Evolutionary conservation across 1,140 invertebrate genomes (phyloP).

Genomic region (Aleiodes sp.): DNA sequence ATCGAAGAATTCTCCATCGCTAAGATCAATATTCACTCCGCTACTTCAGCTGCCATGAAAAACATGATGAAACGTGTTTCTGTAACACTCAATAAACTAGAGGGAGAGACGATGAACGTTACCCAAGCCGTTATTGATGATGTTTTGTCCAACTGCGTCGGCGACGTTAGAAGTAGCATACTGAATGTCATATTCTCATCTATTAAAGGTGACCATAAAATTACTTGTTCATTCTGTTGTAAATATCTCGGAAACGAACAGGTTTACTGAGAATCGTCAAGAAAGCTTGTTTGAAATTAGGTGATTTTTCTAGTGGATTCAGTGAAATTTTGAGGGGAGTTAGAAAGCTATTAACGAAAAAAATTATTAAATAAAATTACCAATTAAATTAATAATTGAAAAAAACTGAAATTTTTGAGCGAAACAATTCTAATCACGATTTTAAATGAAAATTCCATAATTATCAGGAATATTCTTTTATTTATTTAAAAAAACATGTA

Average conservation of each 20-base stretch:
- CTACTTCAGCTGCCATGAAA: slow-evolving; percentile 72
- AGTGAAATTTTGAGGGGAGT: too few species aligned
- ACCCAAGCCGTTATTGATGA: slow-evolving; percentile 70
- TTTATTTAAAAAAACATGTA: too few species aligned
- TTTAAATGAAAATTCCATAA: too few species aligned
- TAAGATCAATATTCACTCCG: slow-evolving; percentile 74
- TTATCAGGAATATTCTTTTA: too few species aligned
- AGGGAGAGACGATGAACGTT: slow-evolving; percentile 67
- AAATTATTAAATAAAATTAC: too few species aligned
- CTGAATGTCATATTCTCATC: slow-evolving; percentile 78
- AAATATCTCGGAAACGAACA: not conserved
- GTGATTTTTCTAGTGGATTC: too few species aligned
- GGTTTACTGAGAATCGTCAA: too few species aligned
- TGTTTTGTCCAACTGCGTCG: slow-evolving; percentile 73
- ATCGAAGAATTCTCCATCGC: slow-evolving; percentile 71
- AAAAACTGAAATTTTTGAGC: too few species aligned
- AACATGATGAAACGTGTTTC: slow-evolving; percentile 72
- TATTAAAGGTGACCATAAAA: slow-evolving; percentile 68
- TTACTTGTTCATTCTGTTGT: not conserved
- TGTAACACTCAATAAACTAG: slow-evolving; percentile 64
- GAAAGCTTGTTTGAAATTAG: too few species aligned
- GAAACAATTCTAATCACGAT: too few species aligned
- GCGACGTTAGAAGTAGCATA: slow-evolving; percentile 76
- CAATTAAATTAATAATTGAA: too few species aligned
- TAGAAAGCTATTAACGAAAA: too few species aligned